Conservation (phyloP, 2,888 invertebrate genomes). For the Agapostemon virescens region DNA sequence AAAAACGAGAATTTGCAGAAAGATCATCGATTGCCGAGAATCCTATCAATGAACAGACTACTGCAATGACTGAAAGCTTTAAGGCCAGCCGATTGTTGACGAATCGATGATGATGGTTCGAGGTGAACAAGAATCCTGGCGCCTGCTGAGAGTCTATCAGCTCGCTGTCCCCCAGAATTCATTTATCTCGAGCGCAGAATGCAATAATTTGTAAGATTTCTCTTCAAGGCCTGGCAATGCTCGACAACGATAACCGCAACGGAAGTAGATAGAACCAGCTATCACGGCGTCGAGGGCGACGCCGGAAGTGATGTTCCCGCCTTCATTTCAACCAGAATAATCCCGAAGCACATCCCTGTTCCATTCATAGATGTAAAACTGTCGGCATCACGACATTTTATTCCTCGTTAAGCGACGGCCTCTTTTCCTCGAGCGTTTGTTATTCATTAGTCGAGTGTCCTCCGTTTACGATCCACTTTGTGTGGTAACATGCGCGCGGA, state of each 20-base stretch:
- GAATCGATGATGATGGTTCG: not conserved
- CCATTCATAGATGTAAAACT: conserved; percentile 53
- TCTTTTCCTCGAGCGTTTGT: not conserved
- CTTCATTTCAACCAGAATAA: conserved; percentile 63
- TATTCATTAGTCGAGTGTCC: not conserved
- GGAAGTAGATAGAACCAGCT: conserved; percentile 78
- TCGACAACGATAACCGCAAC: conserved; percentile 71
- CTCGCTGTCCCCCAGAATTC: conserved; percentile 31
- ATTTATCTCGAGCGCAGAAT: conserved; percentile 54
- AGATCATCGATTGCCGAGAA: too few relatives aligned
- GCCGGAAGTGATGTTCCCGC: conserved; percentile 77
- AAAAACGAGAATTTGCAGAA: too few relatives aligned
- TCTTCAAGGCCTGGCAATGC: conserved; percentile 72
- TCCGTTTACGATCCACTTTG: not conserved
- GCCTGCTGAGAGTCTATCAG: conserved; percentile 37
- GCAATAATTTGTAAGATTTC: conserved; percentile 62
- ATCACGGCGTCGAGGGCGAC: conserved; percentile 69
- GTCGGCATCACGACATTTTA: conserved; percentile 49
- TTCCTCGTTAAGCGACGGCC: conserved; percentile 28
- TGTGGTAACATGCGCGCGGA: not conserved
- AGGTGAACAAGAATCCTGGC: conserved; percentile 45
- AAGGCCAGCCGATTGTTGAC: not conserved
- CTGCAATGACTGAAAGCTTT: too few relatives aligned
- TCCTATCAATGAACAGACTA: too few relatives aligned
- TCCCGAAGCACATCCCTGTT: conserved; percentile 56